phyloP scores from a whole-genome alignment of 2,797 vertebrate genomes.

The Crocidura indochinensis region DNA sequence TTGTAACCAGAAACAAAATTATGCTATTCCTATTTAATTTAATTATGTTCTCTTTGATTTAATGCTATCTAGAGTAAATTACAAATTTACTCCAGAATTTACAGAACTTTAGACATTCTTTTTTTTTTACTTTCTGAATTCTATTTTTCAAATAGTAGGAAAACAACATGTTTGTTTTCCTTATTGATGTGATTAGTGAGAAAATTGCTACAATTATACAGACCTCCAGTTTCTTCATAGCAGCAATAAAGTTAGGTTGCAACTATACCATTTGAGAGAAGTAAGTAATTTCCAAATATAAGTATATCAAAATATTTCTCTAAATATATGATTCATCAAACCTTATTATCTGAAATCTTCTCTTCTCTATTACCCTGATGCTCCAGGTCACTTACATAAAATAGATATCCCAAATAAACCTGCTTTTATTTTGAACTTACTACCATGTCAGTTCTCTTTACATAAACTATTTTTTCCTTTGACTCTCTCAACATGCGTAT shows the following conservation, averaged over 20 bases:
- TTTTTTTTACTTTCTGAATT: conserved; percentile 46
- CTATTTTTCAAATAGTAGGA: not conserved
- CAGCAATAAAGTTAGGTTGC: not conserved
- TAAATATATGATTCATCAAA: not conserved
- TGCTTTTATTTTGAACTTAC: no score
- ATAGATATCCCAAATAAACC: no score
- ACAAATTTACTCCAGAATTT: conserved; percentile 4
- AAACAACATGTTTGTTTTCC: conserved; percentile 25
- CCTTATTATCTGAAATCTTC: no score
- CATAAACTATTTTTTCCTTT: no score
- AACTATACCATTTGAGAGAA: not conserved
- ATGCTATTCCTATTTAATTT: conserved; percentile 50
- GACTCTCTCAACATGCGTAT: no score
- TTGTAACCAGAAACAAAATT: conserved; percentile 21
- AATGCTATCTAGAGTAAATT: conserved; percentile 39
- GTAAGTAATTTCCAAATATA: not conserved
- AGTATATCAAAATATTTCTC: not conserved
- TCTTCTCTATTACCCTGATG: no score
- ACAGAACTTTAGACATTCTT: no score
- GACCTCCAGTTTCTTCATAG: not conserved
- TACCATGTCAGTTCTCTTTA: no score
- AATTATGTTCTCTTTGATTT: conserved; percentile 36
- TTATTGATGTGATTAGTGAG: not conserved
- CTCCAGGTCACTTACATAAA: no score
- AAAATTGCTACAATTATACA: not conserved